These are phyloP conservation scores for Erebia ligea DNA, from an alignment of 2,888 invertebrate genomes.

Conservation along the genomic window DNA sequence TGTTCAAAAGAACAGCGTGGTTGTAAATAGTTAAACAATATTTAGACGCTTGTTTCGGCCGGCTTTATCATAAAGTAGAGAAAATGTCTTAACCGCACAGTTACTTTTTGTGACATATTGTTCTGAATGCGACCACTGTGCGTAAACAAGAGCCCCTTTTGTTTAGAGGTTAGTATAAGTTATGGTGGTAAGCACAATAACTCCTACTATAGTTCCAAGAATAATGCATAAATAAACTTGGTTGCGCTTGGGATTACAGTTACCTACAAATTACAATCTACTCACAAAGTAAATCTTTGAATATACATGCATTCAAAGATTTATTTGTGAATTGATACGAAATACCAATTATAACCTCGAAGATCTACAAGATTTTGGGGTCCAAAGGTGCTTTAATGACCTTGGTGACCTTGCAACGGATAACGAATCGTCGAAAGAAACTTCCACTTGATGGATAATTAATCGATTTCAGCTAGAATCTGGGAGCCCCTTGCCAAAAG, in stretches of 20 bases:
- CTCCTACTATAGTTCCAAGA: neutral
- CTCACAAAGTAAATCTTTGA: neutral
- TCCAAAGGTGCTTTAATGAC: no score
- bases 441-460: no score
- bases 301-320: no score
- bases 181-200: conserved; percentile 12
- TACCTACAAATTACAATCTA: no score
- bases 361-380: no score
- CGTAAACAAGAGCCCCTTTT: conserved; percentile 30
- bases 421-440: no score
- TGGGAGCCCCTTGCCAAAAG: no score
- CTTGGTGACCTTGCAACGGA: no score
- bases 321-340: no score
- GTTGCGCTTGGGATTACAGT: neutral
- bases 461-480: no score
- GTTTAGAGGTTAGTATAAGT: conserved; percentile 23
- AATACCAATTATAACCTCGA: no score
- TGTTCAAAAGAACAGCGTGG: conserved; percentile 33
- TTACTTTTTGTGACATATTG: conserved; percentile 68
- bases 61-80: conserved; percentile 31
- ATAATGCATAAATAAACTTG: neutral
- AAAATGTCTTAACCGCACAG: conserved; percentile 37
- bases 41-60: conserved; percentile 30
- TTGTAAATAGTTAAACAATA: conserved; percentile 35
- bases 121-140: conserved; percentile 64